Base-by-base conservation (phyloP, 2,888 invertebrate species). In the Gisinianus flammeolus region DNA sequence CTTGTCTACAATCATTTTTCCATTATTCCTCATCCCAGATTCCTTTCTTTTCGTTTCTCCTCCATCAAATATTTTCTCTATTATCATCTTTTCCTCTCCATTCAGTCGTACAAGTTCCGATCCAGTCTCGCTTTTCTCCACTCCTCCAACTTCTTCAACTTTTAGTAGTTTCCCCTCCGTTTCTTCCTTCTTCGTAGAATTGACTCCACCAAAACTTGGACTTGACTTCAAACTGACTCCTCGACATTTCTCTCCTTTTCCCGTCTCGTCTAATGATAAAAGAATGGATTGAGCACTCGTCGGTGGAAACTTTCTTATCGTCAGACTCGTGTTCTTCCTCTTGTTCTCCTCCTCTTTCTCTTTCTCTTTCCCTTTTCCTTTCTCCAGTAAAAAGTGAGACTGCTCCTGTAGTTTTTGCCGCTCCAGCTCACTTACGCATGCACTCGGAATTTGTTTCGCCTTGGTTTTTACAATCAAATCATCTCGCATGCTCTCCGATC, bases 401-500 rank as follows among this genome's bases (percentile, higher is more conserved):
- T 44, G 54, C 16, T 33, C 54, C 16, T 33, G 2, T 6, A 52
- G 52, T 76, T 62, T 77, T 58, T 26, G 16, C 54, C 33, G n/a
- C n/a, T 24, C 22, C 22, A 10, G 58, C 4, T 24, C 22, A 24
- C 24, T 58, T 26, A 33, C 4, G 64, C 44, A 24, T 8, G 8
- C n/a, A 24, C 44, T 24, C 16, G 54, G 56, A n/a, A 58, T 24
- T 58, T 58, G 56, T 58, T 22, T 24, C n/a, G n/a, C n/a, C n/a
- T 10, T 44, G 52, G n/a, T 80, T 58, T 30, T 76, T n/a, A n/a
- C n/a, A n/a, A n/a, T n/a, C n/a, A n/a, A n/a, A 69, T 69, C 72
- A 5, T 75, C 81, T 75, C 82, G 58, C 79, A 82, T 79, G 70
- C 83, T 83, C 30, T 85, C 85, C 26, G 85, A 85, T 52, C 85